Conservation (phyloP, 2,797 vertebrate species). For the Caiman crocodilus region DNA sequence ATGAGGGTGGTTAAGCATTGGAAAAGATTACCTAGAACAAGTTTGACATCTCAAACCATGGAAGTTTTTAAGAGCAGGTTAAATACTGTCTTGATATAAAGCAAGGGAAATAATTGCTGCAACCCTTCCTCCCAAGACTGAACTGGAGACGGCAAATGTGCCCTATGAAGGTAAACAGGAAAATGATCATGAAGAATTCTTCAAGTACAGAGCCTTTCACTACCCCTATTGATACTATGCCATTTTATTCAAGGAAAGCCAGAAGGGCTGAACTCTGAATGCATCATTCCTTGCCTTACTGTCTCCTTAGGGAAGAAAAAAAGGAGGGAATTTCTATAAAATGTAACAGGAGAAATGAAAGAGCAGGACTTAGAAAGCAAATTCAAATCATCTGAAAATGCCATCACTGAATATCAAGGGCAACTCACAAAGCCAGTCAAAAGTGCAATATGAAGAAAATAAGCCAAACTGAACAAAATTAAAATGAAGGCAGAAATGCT, state of each 20-base stretch:
- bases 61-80: too few species aligned
- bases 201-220: background rate
- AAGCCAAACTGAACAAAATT: background rate
- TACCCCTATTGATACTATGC: background rate
- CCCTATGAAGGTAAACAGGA: background rate
- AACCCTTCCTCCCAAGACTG: background rate
- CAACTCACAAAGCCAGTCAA: background rate
- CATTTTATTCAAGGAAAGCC: background rate
- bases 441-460: background rate
- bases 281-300: background rate
- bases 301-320: background rate
- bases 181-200: background rate
- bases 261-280: background rate
- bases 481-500: too few species aligned
- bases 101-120: background rate
- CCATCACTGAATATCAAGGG: background rate
- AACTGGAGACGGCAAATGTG: background rate
- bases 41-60: too few species aligned
- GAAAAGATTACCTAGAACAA: too few species aligned
- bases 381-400: background rate
- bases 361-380: background rate
- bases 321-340: background rate
- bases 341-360: background rate
- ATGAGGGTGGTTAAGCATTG: too few species aligned
- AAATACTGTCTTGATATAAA: background rate